These are phyloP conservation scores for Probosciger aterrimus DNA, from an alignment of 2,113 vertebrate species.

Conservation along the genomic window DNA sequence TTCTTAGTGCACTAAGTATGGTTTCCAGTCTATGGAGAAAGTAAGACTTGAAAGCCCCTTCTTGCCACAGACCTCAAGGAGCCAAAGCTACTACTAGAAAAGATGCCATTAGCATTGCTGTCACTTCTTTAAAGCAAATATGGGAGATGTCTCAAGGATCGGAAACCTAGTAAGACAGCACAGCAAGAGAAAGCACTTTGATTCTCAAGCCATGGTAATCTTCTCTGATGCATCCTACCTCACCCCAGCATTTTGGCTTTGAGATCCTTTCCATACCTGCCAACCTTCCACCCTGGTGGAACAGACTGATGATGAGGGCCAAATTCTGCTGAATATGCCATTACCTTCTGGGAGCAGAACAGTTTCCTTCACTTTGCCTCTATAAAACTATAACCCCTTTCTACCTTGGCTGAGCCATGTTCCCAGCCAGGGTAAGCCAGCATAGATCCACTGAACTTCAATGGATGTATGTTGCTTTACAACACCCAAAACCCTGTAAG, in stretches of 20 bases:
- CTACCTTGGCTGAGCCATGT: neutral
- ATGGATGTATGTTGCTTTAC: neutral
- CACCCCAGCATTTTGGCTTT: neutral
- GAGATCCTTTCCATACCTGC: neutral
- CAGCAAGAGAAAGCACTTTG: neutral
- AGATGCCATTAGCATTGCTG: neutral
- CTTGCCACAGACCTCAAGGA: neutral
- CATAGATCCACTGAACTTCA: neutral
- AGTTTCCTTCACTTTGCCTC: neutral
- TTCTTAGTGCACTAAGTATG: neutral
- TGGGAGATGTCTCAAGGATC: neutral
- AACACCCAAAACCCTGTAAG: neutral
- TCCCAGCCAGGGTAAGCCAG: neutral
- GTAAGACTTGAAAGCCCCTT: neutral
- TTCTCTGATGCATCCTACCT: neutral
- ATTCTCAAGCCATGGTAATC: neutral
- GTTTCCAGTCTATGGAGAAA: neutral
- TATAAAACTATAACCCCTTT: neutral
- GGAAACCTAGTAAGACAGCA: neutral
- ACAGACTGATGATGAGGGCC: neutral
- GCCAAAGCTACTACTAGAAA: neutral
- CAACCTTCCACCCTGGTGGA: neutral
- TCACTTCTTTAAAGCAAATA: neutral
- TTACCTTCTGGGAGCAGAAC: neutral
- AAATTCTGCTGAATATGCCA: neutral